phyloP scores from a whole-genome alignment of 1,140 invertebrate genomes.

The Papilio polyxenes region DNA sequence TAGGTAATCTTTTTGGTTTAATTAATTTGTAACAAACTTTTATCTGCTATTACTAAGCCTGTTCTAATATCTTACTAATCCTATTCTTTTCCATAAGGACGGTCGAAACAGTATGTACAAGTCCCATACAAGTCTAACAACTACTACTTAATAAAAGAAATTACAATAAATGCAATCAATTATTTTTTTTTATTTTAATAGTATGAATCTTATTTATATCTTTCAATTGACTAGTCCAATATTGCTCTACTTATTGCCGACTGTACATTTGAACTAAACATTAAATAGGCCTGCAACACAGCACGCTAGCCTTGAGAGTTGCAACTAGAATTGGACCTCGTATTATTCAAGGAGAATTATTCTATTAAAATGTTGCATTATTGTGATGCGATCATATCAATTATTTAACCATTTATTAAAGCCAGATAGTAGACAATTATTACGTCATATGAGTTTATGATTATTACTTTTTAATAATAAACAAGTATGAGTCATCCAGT shows the following conservation, averaged over 20 bases:
- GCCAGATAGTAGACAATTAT: neutral
- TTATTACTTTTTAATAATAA: neutral
- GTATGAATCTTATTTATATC: neutral
- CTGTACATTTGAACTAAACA: conserved; percentile 8
- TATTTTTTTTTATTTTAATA: neutral
- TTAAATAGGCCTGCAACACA: conserved; percentile 1
- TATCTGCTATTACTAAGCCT: neutral
- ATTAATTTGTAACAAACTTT: neutral
- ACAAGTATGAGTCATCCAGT: neutral
- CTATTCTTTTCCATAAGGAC: neutral
- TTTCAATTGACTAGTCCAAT: neutral
- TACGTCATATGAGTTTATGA: neutral
- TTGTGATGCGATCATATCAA: neutral
- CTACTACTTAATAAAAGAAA: neutral
- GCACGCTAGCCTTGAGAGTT: conserved; percentile 1
- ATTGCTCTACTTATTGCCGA: neutral
- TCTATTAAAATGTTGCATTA: neutral
- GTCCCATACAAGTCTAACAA: no score
- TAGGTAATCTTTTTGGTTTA: neutral
- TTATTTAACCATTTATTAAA: neutral
- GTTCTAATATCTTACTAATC: no score
- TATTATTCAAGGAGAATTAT: neutral
- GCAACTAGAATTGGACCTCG: neutral
- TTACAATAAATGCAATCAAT: neutral
- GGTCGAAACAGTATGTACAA: neutral